Evolutionary conservation across 1,140 invertebrate species (phyloP).

Genomic region (Drosophila burlai): DNA sequence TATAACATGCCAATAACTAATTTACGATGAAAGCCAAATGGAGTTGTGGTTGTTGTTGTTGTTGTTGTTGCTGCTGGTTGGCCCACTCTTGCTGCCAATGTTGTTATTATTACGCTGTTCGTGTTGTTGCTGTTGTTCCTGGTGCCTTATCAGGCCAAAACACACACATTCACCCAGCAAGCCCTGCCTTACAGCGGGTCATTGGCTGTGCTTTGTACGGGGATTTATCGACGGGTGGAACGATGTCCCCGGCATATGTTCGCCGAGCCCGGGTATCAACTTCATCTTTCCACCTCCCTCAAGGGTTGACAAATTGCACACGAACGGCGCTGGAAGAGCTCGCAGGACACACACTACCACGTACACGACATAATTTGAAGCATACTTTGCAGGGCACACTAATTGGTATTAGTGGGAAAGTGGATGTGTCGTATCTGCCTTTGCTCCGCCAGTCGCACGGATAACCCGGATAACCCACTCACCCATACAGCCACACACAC

Average conservation of each 20-base stretch:
- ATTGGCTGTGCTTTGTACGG: slow-evolving; percentile 38
- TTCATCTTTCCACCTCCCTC: slow-evolving; percentile 30
- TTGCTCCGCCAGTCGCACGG: slow-evolving; percentile 4
- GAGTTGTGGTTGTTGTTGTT: slow-evolving; percentile 22
- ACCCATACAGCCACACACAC: slow-evolving; percentile 16
- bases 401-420: slow-evolving; percentile 76
- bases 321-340: slow-evolving; percentile 10
- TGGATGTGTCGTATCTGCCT: slow-evolving; percentile 68
- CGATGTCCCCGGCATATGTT: slow-evolving; percentile 63
- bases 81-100: slow-evolving; percentile 28
- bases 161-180: slow-evolving; percentile 7
- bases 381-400: slow-evolving; percentile 71
- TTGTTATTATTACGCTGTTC: slow-evolving; percentile 38
- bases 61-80: neutral
- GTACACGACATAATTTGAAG: slow-evolving; percentile 69
- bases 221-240: slow-evolving; percentile 43
- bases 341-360: slow-evolving; percentile 34
- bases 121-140: slow-evolving; percentile 11
- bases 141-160: slow-evolving; percentile 68
- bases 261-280: slow-evolving; percentile 34
- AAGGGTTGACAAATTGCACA: slow-evolving; percentile 74
- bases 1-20: slow-evolving; percentile 81
- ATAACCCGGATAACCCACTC: slow-evolving; percentile 51
- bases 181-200: slow-evolving; percentile 25
- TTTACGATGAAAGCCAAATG: slow-evolving; percentile 74